A percentile compares a stretch with the other conserved stretches of the same genome.
These are phyloP conservation scores for Glyptemys insculpta DNA, from an alignment of 2,797 vertebrate species.

Conservation along the genomic window DNA sequence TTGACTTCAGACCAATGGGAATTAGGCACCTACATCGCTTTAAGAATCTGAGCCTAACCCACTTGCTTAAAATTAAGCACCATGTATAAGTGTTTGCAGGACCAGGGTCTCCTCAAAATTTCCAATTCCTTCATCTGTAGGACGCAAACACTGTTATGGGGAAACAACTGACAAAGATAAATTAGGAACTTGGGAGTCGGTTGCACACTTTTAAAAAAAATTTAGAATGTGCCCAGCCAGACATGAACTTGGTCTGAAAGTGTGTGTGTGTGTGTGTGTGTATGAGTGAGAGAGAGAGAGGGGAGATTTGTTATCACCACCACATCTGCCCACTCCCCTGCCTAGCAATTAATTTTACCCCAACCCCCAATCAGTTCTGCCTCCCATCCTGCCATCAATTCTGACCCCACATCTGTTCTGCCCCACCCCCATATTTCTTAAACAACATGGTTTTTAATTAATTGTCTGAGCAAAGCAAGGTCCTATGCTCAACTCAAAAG, in stretches of 20 bases:
- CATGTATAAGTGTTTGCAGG: not conserved
- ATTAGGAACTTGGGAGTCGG: not conserved
- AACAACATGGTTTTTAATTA: slow-evolving; percentile 11
- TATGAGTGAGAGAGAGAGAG: too few species aligned
- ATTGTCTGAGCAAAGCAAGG: not conserved
- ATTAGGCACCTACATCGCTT: not conserved
- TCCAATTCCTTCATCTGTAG: not conserved
- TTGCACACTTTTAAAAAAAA: not conserved
- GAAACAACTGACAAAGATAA: not conserved
- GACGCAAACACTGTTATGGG: not conserved
- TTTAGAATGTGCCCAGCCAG: not conserved
- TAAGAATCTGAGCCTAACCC: rapidly evolving
- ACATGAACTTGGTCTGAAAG: too few species aligned
- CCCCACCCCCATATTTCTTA: not conserved
- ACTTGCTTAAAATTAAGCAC: not conserved
- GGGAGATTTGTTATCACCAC: not conserved
- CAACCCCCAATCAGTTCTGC: not conserved
- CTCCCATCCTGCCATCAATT: not conserved
- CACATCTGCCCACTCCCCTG: not conserved
- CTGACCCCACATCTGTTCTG: not conserved
- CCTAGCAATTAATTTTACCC: not conserved
- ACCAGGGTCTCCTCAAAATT: not conserved
- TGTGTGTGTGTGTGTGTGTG: too few species aligned
- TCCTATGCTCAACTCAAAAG: not conserved
- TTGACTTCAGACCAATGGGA: not conserved